Conservation (phyloP, 1,140 invertebrate genomes). For the Halesus radiatus region DNA sequence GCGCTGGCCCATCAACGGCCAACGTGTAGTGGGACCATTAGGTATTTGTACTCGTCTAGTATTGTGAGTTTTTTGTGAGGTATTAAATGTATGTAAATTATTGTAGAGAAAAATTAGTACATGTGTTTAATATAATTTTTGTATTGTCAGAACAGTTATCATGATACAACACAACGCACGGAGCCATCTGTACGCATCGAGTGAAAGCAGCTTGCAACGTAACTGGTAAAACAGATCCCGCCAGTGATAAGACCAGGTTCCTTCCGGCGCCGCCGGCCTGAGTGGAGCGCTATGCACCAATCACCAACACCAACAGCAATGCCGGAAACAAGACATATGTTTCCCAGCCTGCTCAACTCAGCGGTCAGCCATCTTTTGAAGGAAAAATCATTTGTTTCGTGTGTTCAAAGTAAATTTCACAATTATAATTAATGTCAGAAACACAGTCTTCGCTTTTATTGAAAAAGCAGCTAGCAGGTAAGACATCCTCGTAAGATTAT, state of each 20-base stretch:
- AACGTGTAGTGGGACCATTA: no score
- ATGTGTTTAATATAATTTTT: no score
- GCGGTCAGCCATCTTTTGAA: slow-evolving; percentile 74
- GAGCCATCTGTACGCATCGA: no score
- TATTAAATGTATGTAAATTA: no score
- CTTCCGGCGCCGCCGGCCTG: neutral
- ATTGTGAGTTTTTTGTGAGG: no score
- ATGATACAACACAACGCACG: no score
- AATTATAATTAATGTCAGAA: slow-evolving; percentile 90
- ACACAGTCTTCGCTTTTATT: slow-evolving; percentile 94
- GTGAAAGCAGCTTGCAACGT: no score
- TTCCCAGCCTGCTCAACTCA: slow-evolving; percentile 70
- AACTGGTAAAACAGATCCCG: neutral
- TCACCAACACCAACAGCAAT: neutral
- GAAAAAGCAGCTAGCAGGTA: slow-evolving; percentile 96
- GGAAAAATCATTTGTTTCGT: slow-evolving; percentile 73
- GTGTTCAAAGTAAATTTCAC: slow-evolving; percentile 74
- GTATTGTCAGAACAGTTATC: no score
- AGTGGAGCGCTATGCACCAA: no score
- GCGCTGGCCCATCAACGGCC: no score
- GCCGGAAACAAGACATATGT: slow-evolving; percentile 58
- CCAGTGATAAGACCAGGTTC: neutral
- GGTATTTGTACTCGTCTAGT: no score
- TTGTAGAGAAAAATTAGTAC: no score
- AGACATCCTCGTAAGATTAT: slow-evolving; percentile 50